phyloP scores from a whole-genome alignment of 2,113 vertebrate species.

The Meleagris gallopavo region DNA sequence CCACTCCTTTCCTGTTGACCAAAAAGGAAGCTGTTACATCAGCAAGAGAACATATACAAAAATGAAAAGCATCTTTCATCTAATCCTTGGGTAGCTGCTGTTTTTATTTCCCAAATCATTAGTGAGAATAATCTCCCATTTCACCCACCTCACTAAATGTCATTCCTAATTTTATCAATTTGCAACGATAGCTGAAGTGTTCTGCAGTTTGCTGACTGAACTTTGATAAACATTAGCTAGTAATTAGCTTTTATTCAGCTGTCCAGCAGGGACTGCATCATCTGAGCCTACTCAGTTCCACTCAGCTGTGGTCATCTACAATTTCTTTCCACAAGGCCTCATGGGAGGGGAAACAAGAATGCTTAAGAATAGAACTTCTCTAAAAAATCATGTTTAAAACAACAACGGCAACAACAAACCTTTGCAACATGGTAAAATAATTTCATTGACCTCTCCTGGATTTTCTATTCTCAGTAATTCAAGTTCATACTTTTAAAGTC shows the following conservation, averaged over 20 bases:
- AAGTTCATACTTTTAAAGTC: neutral
- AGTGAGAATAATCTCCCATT: neutral
- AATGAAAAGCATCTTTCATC: neutral
- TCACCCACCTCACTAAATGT: neutral
- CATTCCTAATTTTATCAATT: neutral
- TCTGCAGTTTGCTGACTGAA: neutral
- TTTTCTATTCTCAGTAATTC: neutral
- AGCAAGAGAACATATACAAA: neutral
- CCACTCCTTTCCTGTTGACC: neutral
- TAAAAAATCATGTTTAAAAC: neutral
- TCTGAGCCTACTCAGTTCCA: neutral
- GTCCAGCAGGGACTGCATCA: neutral
- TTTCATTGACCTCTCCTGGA: neutral
- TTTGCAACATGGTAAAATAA: neutral
- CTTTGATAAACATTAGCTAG: neutral
- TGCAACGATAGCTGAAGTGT: neutral
- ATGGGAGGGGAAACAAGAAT: neutral
- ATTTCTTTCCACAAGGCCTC: neutral
- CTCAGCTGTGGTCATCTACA: neutral
- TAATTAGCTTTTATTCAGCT: neutral
- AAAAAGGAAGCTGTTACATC: neutral
- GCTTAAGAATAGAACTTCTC: neutral
- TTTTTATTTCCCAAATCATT: neutral
- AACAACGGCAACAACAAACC: neutral
- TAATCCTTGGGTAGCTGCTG: neutral